Evolutionary conservation across 1,140 invertebrate species (phyloP).

Genomic region (Drosophila virilis): DNA sequence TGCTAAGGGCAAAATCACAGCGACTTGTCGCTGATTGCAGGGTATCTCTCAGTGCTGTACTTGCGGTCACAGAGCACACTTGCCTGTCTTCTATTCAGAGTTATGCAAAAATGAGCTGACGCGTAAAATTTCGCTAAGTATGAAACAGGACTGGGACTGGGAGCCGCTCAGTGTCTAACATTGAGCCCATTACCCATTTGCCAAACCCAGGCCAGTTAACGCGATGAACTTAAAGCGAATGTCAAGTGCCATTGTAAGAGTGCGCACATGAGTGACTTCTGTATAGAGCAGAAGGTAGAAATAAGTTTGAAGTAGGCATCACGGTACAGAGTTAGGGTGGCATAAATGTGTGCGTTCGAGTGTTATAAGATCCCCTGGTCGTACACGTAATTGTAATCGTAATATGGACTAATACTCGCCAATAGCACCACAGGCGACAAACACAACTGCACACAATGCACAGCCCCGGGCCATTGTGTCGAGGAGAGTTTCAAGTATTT

Average conservation of each 20-base stretch:
- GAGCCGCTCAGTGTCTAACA: not conserved
- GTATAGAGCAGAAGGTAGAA: constrained; percentile 21
- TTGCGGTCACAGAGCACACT: no score
- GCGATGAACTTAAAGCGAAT: constrained; percentile 45
- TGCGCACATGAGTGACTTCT: constrained; percentile 64
- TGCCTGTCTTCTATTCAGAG: constrained; percentile 18
- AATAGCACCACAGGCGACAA: constrained; percentile 58
- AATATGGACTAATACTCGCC: constrained; percentile 42
- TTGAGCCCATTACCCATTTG: constrained; percentile 42
- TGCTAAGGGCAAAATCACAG: no score
- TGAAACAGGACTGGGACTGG: not conserved
- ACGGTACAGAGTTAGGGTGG: not conserved
- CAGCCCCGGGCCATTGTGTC: constrained; percentile 25
- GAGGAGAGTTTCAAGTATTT: constrained; percentile 25
- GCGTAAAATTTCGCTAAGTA: constrained; percentile 19
- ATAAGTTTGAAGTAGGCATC: not conserved
- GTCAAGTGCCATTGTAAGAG: constrained; percentile 65
- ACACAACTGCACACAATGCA: constrained; percentile 53
- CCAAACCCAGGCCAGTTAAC: constrained; percentile 20
- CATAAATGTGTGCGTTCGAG: constrained; percentile 56
- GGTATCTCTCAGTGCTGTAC: no score
- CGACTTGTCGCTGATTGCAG: no score
- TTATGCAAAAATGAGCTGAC: constrained; percentile 27
- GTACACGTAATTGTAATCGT: constrained; percentile 36
- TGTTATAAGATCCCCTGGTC: constrained; percentile 61